These are phyloP conservation scores for Eristalis arbustorum DNA, from an alignment of 2,888 invertebrate species.

Conservation along the genomic window DNA sequence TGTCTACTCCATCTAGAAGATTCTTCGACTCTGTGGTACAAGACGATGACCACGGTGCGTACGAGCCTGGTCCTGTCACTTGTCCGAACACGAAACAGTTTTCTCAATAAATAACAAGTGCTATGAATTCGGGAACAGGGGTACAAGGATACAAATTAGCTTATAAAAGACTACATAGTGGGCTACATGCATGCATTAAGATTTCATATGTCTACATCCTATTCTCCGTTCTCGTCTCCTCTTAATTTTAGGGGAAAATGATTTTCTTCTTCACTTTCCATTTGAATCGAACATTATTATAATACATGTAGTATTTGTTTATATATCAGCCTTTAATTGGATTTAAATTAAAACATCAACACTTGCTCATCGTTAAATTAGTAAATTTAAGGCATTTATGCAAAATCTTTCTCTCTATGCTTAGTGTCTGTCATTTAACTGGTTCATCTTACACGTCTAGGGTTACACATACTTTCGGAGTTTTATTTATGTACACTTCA, in stretches of 20 bases:
- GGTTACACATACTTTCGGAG: background rate
- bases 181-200: background rate
- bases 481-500: constrained; percentile 16
- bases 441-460: background rate
- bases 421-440: background rate
- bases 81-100: background rate
- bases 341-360: constrained; percentile 66
- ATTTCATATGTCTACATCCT: constrained; percentile 6
- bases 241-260: constrained; percentile 47
- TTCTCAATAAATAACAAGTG: background rate
- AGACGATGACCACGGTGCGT: too few species aligned
- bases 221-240: background rate
- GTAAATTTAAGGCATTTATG: constrained; percentile 45
- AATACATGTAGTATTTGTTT: constrained; percentile 39
- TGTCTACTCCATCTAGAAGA: too few species aligned
- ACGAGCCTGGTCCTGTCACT: too few species aligned
- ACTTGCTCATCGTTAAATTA: constrained; percentile 48
- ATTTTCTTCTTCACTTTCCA: constrained; percentile 35
- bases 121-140: background rate
- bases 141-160: background rate
- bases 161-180: background rate
- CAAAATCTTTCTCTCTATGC: constrained; percentile 11
- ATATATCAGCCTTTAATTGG: constrained; percentile 54
- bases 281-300: constrained; percentile 42
- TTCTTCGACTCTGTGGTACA: too few species aligned